A percentile compares a stretch with the other conserved stretches of the same genome.
Conservation (phyloP, 2,113 vertebrate species). For the Crocuta crocuta region DNA sequence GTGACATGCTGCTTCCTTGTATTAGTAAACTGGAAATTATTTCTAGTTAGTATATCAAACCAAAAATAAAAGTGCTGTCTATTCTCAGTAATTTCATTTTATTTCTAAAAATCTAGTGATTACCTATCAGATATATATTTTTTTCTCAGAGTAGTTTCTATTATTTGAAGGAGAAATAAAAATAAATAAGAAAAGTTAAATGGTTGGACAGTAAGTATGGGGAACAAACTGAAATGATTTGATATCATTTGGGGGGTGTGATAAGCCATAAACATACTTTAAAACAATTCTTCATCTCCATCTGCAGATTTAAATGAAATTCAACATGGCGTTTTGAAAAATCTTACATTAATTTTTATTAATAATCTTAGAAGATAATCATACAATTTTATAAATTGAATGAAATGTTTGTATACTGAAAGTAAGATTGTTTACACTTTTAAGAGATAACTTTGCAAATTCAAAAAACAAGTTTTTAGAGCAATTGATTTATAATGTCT, state of each 20-base stretch:
- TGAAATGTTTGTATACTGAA: neutral
- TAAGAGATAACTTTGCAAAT: neutral
- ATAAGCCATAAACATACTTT: neutral
- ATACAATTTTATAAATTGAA: neutral
- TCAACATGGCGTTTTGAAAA: neutral
- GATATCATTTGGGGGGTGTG: neutral
- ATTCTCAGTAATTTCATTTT: slow-evolving; percentile 21
- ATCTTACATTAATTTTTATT: neutral
- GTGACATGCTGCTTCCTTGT: neutral
- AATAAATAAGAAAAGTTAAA: slow-evolving; percentile 19
- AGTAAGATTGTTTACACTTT: neutral
- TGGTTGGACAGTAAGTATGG: neutral
- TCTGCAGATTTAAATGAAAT: neutral
- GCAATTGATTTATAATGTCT: neutral
- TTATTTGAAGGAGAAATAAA: slow-evolving; percentile 9
- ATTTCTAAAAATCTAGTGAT: neutral
- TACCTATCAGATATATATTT: neutral
- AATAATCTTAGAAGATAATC: neutral
- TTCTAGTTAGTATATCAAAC: neutral
- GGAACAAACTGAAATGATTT: neutral
- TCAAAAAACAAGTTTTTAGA: slow-evolving; percentile 41
- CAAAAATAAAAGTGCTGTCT: neutral
- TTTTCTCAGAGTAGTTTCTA: neutral
- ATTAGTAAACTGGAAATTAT: neutral
- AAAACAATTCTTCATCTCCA: neutral